Conservation (phyloP, 2,113 vertebrate genomes). For the Lichenostomus cassidix region DNA sequence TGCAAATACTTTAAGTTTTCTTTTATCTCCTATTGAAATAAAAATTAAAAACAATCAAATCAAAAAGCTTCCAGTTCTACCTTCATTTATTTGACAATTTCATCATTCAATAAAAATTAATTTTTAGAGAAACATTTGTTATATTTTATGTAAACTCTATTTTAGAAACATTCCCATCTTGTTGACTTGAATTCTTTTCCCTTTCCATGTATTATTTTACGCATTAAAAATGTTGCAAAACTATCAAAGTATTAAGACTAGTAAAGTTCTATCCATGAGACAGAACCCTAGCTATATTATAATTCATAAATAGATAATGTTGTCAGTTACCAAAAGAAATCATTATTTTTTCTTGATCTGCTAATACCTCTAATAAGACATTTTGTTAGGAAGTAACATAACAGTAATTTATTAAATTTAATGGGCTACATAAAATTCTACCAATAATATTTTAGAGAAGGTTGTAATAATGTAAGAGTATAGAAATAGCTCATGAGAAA, state of each 20-base stretch:
- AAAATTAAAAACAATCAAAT: neutral
- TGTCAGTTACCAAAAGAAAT: neutral
- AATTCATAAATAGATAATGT: neutral
- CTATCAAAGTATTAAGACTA: neutral
- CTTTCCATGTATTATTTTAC: neutral
- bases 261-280: neutral
- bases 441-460: neutral
- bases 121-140: neutral
- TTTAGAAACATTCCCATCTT: neutral
- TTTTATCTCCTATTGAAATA: neutral
- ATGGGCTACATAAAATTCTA: neutral
- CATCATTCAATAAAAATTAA: neutral
- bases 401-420: neutral
- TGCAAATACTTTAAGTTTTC: neutral
- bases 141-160: neutral
- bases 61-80: neutral
- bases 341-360: neutral
- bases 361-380: neutral
- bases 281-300: neutral
- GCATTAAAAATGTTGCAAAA: neutral
- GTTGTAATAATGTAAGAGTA: neutral
- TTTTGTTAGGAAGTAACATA: neutral
- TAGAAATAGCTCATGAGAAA: neutral
- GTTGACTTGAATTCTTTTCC: neutral
- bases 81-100: neutral